Evolutionary conservation across 1,140 invertebrate species (phyloP).

Genomic region (Tribolium castaneum): DNA sequence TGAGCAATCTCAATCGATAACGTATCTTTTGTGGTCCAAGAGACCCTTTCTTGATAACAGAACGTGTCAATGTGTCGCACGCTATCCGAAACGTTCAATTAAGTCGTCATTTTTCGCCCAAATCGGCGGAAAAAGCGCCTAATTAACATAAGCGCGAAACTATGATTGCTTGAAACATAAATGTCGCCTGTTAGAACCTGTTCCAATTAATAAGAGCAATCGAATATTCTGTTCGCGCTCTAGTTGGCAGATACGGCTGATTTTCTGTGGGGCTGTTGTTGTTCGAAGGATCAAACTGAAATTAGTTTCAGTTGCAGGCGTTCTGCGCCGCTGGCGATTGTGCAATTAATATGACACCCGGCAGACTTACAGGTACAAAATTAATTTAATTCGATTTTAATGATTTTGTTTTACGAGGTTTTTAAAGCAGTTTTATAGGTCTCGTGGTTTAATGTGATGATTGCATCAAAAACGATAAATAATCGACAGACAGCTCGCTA

Average conservation of each 20-base stretch:
- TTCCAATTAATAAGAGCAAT: conserved; percentile 1
- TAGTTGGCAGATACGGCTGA: conserved; percentile 2
- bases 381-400: conserved; percentile 28
- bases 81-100: too few species aligned
- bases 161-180: neutral
- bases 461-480: conserved; percentile 26
- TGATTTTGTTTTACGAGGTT: conserved; percentile 26
- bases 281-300: neutral
- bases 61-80: neutral
- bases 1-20: conserved; percentile 35
- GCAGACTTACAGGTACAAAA: conserved; percentile 10
- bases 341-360: conserved; percentile 10
- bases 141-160: neutral
- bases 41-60: neutral
- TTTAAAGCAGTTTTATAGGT: conserved; percentile 3
- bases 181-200: neutral
- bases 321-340: neutral
- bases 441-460: conserved; percentile 3
- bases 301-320: conserved; percentile 10
- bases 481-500: neutral
- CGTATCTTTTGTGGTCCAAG: conserved; percentile 33
- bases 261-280: neutral
- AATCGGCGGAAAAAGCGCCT: neutral
- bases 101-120: too few species aligned
- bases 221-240: conserved; percentile 20